Evolutionary conservation across 2,888 invertebrate species (phyloP), one percentile per base, ranked within the genome.

Genomic region (Punctoribates punctum): DNA sequence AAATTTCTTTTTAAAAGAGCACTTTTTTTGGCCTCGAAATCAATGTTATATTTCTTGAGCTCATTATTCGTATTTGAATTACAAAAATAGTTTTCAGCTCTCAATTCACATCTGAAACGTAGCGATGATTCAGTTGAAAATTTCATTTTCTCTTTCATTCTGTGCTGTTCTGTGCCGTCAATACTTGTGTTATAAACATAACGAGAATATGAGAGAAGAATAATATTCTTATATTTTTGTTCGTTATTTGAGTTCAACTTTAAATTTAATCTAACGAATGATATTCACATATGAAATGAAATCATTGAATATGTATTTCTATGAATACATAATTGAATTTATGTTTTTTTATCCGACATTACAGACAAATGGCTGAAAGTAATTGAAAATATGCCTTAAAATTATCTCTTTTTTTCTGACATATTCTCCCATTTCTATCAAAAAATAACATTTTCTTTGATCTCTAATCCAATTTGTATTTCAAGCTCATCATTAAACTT

Each of bases 281-380:
- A 51, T 51, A 51, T 51, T 17, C 20, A 51, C 17, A 51, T 17
- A n/a, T 51, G 20, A 20, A 20, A 20, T 20, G 51, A 51, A 51
- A 9, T 20, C 51, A 20, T 20, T 51, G 51, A 51, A 51, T 20
- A n/a, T 42, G 42, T 57, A 11, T 23, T 57, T 9, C 23, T 57
- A 25, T 25, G 25, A 57, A 57, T 25, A 25, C 51, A 57, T 57
- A 57, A 57, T 57, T 57, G 57, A 57, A 57, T 57, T 57, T 25
- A 23, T 25, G 23, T 23, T 57, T 57, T 57, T 11, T 57, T 13
- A 20, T 13, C 25, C 13, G 11, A 57, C 9, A 57, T 20, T 9
- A 57, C 23, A 25, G 23, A 25, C 25, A 23, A 25, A 13, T 1
- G 0, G 23, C 1, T 25, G 20, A 25, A 51, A 51, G n/a, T 3